Percentiles rank a stretch among this genome's conserved stretches.
These are phyloP conservation scores for Celastrina argiolus DNA, from an alignment of 2,888 invertebrate species.

Conservation along the genomic window DNA sequence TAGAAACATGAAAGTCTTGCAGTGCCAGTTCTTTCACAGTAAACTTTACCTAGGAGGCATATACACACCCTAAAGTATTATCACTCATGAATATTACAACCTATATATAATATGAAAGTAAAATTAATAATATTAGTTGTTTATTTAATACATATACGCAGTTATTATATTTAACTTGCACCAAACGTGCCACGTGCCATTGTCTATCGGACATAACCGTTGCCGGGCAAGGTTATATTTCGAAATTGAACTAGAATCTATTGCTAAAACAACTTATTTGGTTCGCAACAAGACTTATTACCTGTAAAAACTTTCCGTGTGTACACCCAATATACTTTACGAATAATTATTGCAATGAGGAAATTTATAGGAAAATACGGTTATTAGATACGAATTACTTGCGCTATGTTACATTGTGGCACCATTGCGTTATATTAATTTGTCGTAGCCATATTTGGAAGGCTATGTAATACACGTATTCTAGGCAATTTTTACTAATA, in stretches of 20 bases:
- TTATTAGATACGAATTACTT: background rate
- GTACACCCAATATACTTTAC: constrained; percentile 4
- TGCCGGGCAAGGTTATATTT: constrained; percentile 27
- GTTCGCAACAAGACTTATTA: constrained; percentile 12
- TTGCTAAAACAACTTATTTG: constrained; percentile 21
- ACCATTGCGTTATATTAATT: background rate
- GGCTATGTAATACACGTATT: too few species aligned
- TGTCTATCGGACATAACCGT: constrained; percentile 21
- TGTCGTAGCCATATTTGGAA: background rate
- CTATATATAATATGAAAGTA: too few species aligned
- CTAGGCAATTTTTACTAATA: too few species aligned
- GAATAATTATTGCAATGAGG: background rate
- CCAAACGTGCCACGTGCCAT: constrained; percentile 27
- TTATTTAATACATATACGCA: background rate
- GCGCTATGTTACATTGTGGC: background rate
- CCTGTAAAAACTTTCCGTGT: constrained; percentile 17
- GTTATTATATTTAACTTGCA: constrained; percentile 3
- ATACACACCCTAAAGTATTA: too few species aligned
- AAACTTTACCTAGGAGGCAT: too few species aligned
- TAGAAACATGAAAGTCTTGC: too few species aligned
- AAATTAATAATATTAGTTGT: background rate
- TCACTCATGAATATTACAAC: too few species aligned
- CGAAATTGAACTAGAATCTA: constrained; percentile 28
- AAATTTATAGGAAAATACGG: background rate
- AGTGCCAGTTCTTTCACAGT: too few species aligned